Evolutionary conservation across 2,888 invertebrate genomes (phyloP).

Genomic region (Strigamia maritima): DNA sequence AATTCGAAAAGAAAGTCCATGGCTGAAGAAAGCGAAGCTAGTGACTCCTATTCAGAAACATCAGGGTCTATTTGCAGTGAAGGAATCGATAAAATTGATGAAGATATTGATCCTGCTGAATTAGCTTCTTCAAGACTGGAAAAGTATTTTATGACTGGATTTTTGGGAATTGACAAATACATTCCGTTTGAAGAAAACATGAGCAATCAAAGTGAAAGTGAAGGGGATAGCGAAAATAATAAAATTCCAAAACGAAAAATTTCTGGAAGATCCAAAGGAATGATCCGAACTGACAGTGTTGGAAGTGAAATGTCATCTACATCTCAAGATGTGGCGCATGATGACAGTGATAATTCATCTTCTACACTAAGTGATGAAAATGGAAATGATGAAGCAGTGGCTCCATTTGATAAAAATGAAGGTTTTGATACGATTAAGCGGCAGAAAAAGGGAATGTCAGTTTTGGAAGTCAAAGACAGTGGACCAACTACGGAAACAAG

Average conservation of each 20-base stretch:
- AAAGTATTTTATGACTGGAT: slow-evolving; percentile 70
- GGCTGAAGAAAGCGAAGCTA: slow-evolving; percentile 50
- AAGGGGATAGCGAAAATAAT: slow-evolving; percentile 67
- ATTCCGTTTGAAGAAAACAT: slow-evolving; percentile 53
- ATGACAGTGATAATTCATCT: not conserved
- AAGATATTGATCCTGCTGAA: slow-evolving; percentile 64
- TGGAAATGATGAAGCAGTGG: slow-evolving; percentile 40
- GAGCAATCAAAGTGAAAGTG: slow-evolving; percentile 71
- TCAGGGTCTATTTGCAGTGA: slow-evolving; percentile 81
- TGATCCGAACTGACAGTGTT: slow-evolving; percentile 70
- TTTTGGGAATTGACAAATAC: slow-evolving; percentile 44
- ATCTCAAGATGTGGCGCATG: not conserved
- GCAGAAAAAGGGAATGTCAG: slow-evolving; percentile 61
- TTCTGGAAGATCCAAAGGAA: slow-evolving; percentile 57
- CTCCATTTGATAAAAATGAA: slow-evolving; percentile 58
- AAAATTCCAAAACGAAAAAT: not conserved
- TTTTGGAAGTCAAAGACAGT: slow-evolving; percentile 8
- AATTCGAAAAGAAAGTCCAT: not conserved
- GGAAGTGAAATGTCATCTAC: slow-evolving; percentile 44
- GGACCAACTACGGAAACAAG: not conserved
- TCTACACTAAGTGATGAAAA: slow-evolving; percentile 36
- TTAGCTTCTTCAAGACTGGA: slow-evolving; percentile 79
- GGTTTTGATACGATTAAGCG: slow-evolving; percentile 77
- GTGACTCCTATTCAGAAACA: slow-evolving; percentile 58
- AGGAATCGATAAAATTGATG: slow-evolving; percentile 58